These are phyloP conservation scores for Pterois miles DNA, from an alignment of 2,797 vertebrate species.

Conservation along the genomic window DNA sequence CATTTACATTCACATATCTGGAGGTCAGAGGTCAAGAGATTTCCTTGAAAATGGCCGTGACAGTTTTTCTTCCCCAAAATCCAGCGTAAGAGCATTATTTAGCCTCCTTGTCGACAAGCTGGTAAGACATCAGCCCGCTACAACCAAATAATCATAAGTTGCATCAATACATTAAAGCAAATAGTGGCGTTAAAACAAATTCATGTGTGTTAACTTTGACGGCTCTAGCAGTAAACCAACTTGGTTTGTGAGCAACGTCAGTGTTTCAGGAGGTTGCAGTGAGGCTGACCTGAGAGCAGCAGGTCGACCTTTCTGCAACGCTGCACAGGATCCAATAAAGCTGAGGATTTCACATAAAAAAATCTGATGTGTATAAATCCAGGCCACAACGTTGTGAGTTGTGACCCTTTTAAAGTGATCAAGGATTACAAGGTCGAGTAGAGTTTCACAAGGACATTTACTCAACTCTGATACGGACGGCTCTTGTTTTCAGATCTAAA, in stretches of 20 bases:
- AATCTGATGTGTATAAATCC: constrained; percentile 2
- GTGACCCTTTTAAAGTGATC: constrained; percentile 10
- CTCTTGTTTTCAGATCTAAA: constrained; percentile 8
- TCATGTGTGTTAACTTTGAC: no score
- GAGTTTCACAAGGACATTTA: constrained; percentile 21
- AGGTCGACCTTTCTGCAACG: neutral
- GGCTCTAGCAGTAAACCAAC: no score
- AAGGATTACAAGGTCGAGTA: constrained; percentile 11
- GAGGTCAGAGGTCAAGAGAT: no score
- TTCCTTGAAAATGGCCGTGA: no score
- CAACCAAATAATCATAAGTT: no score
- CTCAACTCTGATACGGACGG: constrained; percentile 10
- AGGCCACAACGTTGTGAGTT: neutral
- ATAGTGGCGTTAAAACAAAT: no score
- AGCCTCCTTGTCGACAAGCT: no score
- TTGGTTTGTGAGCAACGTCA: neutral
- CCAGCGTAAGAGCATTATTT: no score
- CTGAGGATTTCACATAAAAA: neutral
- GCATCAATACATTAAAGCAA: no score
- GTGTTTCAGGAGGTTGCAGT: neutral
- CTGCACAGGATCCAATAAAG: neutral
- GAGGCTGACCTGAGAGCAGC: neutral
- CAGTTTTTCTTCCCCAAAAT: no score
- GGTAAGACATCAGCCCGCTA: no score
- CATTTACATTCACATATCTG: no score